phyloP scores from a whole-genome alignment of 2,888 invertebrate species.

The Pterobdella sp. region DNA sequence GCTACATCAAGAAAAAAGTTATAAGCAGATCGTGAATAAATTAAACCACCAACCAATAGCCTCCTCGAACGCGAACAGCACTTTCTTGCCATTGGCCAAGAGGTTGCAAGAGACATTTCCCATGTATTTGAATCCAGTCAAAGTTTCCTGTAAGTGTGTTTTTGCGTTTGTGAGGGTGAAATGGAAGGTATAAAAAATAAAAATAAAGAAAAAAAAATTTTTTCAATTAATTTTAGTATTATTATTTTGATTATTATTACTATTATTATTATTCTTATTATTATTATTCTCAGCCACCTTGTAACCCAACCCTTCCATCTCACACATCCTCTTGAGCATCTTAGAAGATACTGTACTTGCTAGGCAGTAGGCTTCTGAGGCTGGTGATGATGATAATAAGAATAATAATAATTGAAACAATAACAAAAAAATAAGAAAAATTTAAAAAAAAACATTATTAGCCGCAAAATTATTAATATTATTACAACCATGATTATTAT shows the following conservation, averaged over 20 bases:
- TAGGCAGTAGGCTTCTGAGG: slow-evolving; percentile 67
- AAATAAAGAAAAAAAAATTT: no score
- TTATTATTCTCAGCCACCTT: slow-evolving; percentile 54
- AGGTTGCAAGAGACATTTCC: slow-evolving; percentile 75
- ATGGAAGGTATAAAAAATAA: neutral
- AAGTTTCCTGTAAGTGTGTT: slow-evolving; percentile 63
- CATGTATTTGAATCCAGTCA: slow-evolving; percentile 99
- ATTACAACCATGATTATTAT: neutral
- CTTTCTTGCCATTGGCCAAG: slow-evolving; percentile 63
- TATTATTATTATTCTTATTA: no score
- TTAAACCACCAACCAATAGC: no score
- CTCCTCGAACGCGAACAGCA: slow-evolving; percentile 92
- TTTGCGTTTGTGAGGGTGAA: neutral
- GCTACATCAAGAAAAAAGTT: no score
- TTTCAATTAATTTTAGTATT: no score
- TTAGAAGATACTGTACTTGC: slow-evolving; percentile 94
- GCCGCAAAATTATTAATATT: neutral
- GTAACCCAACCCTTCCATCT: slow-evolving; percentile 67
- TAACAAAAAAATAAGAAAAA: neutral
- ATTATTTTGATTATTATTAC: no score
- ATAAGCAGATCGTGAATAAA: no score
- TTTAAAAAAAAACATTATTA: no score
- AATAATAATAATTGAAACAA: neutral
- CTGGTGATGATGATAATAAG: slow-evolving; percentile 33
- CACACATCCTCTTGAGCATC: slow-evolving; percentile 73